These are phyloP conservation scores for Parauchenoglanis punctatus DNA, from an alignment of 2,797 vertebrate species.

Conservation along the genomic window DNA sequence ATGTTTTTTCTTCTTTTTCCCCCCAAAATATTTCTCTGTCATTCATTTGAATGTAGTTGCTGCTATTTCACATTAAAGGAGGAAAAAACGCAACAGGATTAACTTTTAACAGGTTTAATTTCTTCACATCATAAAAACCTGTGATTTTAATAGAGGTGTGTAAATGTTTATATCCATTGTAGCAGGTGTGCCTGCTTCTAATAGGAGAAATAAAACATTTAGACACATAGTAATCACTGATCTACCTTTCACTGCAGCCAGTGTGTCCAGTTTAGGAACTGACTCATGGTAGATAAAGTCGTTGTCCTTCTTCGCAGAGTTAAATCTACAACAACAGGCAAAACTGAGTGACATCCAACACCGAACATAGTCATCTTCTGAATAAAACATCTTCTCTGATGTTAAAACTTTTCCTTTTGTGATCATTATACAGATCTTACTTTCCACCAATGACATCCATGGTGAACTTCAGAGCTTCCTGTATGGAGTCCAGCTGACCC, in stretches of 20 bases:
- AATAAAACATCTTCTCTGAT: not conserved
- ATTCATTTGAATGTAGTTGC: not conserved
- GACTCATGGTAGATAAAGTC: slow-evolving; percentile 87
- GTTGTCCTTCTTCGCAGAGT: slow-evolving; percentile 85
- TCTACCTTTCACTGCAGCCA: slow-evolving; percentile 83
- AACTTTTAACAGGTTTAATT: no score
- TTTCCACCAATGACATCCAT: slow-evolving; percentile 88
- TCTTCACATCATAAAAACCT: not conserved
- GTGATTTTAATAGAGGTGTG: not conserved
- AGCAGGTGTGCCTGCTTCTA: not conserved
- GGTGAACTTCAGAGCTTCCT: slow-evolving; percentile 81
- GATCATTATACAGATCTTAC: slow-evolving; percentile 67
- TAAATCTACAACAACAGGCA: slow-evolving; percentile 70
- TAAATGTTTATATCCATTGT: not conserved
- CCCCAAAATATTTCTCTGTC: not conserved
- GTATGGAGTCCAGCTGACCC: slow-evolving; percentile 82
- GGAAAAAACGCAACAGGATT: not conserved
- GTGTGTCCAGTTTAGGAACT: slow-evolving; percentile 76
- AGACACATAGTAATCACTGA: not conserved
- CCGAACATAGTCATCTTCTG: not conserved
- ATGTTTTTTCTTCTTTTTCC: no score
- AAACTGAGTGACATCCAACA: not conserved
- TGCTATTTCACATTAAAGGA: not conserved
- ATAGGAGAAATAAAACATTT: not conserved
- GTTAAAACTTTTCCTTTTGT: not conserved